Base-by-base conservation (phyloP, 2,888 invertebrate genomes). In the Stegana nigrithorax region DNA sequence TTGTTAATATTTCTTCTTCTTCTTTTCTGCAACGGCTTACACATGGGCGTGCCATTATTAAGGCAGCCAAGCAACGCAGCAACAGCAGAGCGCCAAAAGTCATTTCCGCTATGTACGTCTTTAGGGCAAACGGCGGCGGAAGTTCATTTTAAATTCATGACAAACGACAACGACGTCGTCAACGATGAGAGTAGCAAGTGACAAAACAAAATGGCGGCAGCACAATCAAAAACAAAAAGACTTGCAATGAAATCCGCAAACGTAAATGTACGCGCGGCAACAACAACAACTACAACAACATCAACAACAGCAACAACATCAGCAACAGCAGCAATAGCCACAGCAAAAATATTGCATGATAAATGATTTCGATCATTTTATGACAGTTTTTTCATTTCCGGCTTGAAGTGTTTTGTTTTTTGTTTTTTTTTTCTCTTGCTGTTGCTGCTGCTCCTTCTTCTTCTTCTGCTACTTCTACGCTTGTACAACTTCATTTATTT, bases 311-410 rank as follows among this genome's bases (percentile, higher is more conserved):
- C n/a, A 19, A 14, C n/a, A 58, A 36, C 17, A 25, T 26, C 27
- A 23, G 55, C 36, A 23, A 32, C 25, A 59, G 10, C 14, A 51
- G 32, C 14, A 44, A 55, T 62, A 68, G 67, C 66, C 73, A 73
- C 73, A 77, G 29, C n/a, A n/a, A 19, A 62, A 73, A 77, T 76
- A 81, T 78, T 69, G 75, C 75, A 75, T 83, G 82, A 82, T 82
- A 78, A 81, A 82, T 82, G 83, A 76, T 77, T 77, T 66, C 72
- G 76, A 80, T 80, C 80, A 77, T 72, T 72, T 81, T 80, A 79
- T 82, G 83, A 83, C 82, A 81, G 75, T 81, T 82, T 81, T 80
- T 80, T 81, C 83, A 82, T 82, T 82, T 82, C 82, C 82, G 80
- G 75, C 69, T 69, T 73, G 73, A 73, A 74, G 72, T 72, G 70